Evolutionary conservation across 2,888 invertebrate genomes (phyloP), one percentile per base, ranked within the genome.

Genomic region (Lamellibrachia satsuma): DNA sequence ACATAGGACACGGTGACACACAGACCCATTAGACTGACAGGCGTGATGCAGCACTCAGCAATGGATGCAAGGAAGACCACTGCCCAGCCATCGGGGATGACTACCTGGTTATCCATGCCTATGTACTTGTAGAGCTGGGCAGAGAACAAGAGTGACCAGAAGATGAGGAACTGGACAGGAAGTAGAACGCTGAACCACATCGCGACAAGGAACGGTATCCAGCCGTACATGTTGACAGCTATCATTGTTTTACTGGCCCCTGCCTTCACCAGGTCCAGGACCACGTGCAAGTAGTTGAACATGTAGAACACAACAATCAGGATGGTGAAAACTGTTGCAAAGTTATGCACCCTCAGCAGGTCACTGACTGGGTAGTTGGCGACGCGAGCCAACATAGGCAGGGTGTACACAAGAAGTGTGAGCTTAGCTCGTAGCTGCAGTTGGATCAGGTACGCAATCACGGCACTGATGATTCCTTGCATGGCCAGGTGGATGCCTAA

Each of bases 1-100:
- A 96, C 94, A 94, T 97, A 97, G 22, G 97, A 96, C 52, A 97
- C 96, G 2, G 97, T 96, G 22, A 97, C 96, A 93, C 97, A 97
- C 52, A 97, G 96, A 0, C 97, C 97, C 9, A 93, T 51, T 90
- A 97, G 95, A 92, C 97, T 97, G 52, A 97, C 95, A 7, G 97
- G 97, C 7, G 97, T 97, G 90, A 96, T 96, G 94, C 97, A 97
- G 91, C 96, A 96, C 93, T 97, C 96, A 22, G 96, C 96, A 52
- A 96, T 95, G 92, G 96, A 95, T 11, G 96, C 96, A 60, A 97
- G 94, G 51, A 97, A 92, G 55, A 96, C 94, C 55, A 97, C 94
- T 90, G 96, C 95, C 96, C 96, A 96, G 90, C 96, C 96, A 92
- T 96, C 96, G 55, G 95, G 94, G 90, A 95, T 93, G 39, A 95